Evolutionary conservation across 2,113 vertebrate genomes (phyloP).

Genomic region (Melanerpes aurifrons): DNA sequence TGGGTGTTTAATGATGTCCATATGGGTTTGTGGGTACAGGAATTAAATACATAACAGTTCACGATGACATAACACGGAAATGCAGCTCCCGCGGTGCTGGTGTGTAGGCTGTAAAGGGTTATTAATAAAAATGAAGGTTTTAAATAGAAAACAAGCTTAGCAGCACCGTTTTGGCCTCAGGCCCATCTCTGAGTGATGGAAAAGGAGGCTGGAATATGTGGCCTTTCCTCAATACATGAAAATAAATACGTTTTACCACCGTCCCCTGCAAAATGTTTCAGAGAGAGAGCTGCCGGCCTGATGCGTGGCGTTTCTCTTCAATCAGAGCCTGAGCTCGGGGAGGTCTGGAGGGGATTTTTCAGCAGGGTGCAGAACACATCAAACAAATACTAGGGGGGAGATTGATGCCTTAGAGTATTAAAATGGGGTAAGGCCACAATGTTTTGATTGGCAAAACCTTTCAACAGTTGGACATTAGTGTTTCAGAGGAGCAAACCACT

Average conservation of each 20-base stretch:
- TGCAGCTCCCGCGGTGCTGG: slow-evolving; percentile 69
- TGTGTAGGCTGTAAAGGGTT: slow-evolving; percentile 73
- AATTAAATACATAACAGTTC: slow-evolving; percentile 73
- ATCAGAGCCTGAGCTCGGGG: slow-evolving; percentile 17
- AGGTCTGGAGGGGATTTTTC: slow-evolving; percentile 61
- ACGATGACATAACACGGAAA: slow-evolving; percentile 75
- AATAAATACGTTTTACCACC: slow-evolving; percentile 68
- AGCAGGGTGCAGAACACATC: slow-evolving; percentile 59
- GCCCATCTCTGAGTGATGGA: slow-evolving; percentile 72
- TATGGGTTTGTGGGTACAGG: slow-evolving; percentile 75
- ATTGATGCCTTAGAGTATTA: slow-evolving; percentile 67
- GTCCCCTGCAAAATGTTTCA: slow-evolving; percentile 39
- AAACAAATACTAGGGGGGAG: slow-evolving; percentile 52
- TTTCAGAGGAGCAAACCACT: slow-evolving; percentile 62
- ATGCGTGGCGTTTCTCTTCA: slow-evolving; percentile 53
- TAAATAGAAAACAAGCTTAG: slow-evolving; percentile 77
- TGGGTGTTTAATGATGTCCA: slow-evolving; percentile 74
- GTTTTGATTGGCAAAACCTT: slow-evolving; percentile 65
- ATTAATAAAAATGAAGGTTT: slow-evolving; percentile 78
- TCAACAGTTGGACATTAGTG: slow-evolving; percentile 52
- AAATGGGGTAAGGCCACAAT: slow-evolving; percentile 43
- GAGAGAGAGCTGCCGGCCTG: slow-evolving; percentile 32
- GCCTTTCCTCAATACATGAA: slow-evolving; percentile 57
- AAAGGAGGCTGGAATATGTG: slow-evolving; percentile 61
- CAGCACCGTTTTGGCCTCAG: slow-evolving; percentile 68